Conservation (phyloP, 2,797 vertebrate genomes). For the Holocentrus rufus region DNA sequence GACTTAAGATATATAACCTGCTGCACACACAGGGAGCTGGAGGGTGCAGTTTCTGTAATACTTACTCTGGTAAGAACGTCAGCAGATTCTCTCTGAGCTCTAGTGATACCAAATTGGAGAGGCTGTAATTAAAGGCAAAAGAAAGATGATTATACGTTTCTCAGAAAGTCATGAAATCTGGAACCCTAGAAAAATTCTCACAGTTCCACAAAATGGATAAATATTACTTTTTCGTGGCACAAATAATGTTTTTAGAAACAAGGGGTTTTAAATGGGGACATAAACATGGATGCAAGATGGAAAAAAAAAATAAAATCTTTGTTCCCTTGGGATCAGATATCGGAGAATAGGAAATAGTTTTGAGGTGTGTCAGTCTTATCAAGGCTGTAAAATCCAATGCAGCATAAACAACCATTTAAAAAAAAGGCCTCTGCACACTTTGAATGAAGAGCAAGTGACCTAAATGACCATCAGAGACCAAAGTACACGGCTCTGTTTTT, state of each 20-base stretch:
- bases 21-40: background rate
- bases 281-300: conserved; percentile 7
- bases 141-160: conserved; percentile 36
- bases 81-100: conserved; percentile 97
- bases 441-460: conserved; percentile 44
- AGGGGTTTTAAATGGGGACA: conserved; percentile 8
- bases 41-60: conserved; percentile 49
- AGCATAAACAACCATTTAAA: conserved; percentile 64
- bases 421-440: conserved; percentile 23
- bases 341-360: conserved; percentile 67
- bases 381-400: conserved; percentile 44
- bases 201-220: background rate
- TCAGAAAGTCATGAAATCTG: conserved; percentile 13
- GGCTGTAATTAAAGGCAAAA: conserved; percentile 80
- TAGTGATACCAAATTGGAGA: conserved; percentile 94
- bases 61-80: conserved; percentile 97
- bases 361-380: conserved; percentile 74
- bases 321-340: conserved; percentile 60
- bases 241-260: conserved; percentile 17
- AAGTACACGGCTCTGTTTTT: conserved; percentile 47
- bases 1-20: background rate
- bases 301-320: no score
- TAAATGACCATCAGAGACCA: conserved; percentile 25
- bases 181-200: background rate
- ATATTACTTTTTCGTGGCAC: conserved; percentile 7